Percentiles rank a stretch among this genome's conserved stretches.
phyloP scores from a whole-genome alignment of 2,888 invertebrate genomes.

The Mactromeris polynyma region DNA sequence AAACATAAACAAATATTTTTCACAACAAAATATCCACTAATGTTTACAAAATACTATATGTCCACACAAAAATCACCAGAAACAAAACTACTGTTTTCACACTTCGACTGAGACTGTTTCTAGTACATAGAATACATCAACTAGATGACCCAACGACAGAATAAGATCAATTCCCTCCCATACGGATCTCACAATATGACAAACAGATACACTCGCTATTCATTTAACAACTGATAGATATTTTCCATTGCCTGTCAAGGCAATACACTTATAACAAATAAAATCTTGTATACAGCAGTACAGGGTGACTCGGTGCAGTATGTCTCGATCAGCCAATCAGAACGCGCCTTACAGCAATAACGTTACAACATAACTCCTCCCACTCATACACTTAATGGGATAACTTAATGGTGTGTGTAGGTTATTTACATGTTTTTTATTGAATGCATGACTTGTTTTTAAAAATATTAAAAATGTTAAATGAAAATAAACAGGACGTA shows the following conservation, averaged over 20 bases:
- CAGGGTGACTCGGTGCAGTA: conserved; percentile 81
- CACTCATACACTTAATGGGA: conserved; percentile 32
- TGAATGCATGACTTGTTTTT: conserved; percentile 9
- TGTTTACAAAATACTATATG: neutral
- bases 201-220: neutral
- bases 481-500: neutral
- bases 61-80: neutral
- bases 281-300: conserved; percentile 60
- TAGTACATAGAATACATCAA: no score
- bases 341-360: conserved; percentile 57
- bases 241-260: conserved; percentile 1
- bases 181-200: neutral
- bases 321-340: conserved; percentile 76
- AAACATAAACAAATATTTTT: neutral
- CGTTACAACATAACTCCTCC: conserved; percentile 57
- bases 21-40: neutral
- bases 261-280: conserved; percentile 29
- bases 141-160: neutral
- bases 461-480: neutral
- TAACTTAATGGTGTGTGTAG: conserved; percentile 19
- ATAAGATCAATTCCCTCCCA: neutral
- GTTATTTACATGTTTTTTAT: conserved; percentile 33
- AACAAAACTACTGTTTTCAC: neutral
- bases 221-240: conserved; percentile 15
- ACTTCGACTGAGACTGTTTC: neutral